Percentiles rank a stretch among this genome's conserved stretches.
These are phyloP conservation scores for Geotrypetes seraphini DNA, from an alignment of 2,797 vertebrate genomes.

Conservation along the genomic window DNA sequence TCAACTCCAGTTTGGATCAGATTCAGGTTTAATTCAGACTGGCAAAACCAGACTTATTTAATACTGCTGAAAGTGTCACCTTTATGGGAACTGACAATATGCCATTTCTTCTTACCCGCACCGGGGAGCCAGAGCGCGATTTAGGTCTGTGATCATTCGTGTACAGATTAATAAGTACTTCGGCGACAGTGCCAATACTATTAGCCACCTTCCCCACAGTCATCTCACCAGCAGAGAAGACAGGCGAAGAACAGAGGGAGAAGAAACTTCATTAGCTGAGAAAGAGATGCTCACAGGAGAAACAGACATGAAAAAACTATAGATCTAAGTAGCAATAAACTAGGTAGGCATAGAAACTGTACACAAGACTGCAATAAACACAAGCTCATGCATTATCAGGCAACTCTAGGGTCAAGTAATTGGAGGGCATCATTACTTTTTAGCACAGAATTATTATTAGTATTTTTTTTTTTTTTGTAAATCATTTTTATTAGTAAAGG, in stretches of 20 bases:
- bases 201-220: slow-evolving; percentile 86
- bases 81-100: too few relatives aligned
- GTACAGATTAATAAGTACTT: slow-evolving; percentile 86
- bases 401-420: too few relatives aligned
- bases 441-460: too few relatives aligned
- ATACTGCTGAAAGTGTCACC: too few relatives aligned
- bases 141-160: slow-evolving; percentile 88
- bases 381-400: neutral
- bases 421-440: too few relatives aligned
- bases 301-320: neutral
- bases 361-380: neutral
- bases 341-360: neutral
- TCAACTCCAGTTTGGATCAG: too few relatives aligned
- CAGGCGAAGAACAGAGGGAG: slow-evolving; percentile 23
- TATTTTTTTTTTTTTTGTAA: too few relatives aligned
- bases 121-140: slow-evolving; percentile 40
- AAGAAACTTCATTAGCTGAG: slow-evolving; percentile 12
- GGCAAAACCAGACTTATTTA: too few relatives aligned
- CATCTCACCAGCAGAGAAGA: slow-evolving; percentile 54
- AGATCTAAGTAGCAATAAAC: neutral
- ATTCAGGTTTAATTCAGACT: too few relatives aligned
- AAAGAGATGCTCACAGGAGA: neutral
- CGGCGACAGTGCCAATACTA: slow-evolving; percentile 81
- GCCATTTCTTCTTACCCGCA: slow-evolving; percentile 76
- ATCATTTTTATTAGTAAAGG: too few relatives aligned